These are phyloP conservation scores for Apotomis betuletana DNA, from an alignment of 2,888 invertebrate genomes.

Conservation along the genomic window DNA sequence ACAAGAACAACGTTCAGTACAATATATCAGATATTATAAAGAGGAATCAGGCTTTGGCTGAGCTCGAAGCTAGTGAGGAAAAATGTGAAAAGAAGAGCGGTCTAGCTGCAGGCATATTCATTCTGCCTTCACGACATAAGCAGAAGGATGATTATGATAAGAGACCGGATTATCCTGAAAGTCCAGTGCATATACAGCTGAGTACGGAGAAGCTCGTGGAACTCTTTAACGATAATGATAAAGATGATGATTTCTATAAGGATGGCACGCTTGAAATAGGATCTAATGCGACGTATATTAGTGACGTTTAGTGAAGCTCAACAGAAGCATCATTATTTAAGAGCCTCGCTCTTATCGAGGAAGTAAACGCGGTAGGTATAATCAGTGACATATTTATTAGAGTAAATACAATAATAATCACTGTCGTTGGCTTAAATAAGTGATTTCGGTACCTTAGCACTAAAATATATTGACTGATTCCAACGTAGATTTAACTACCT, in stretches of 20 bases:
- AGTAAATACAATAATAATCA: too few relatives aligned
- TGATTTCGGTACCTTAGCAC: too few relatives aligned
- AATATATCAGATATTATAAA: constrained; percentile 66
- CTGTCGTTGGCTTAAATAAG: too few relatives aligned
- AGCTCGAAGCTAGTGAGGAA: constrained; percentile 52
- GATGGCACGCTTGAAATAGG: constrained; percentile 69
- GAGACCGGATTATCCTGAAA: constrained; percentile 76
- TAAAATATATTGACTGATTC: too few relatives aligned
- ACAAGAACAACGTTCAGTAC: constrained; percentile 68
- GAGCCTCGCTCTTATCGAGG: too few relatives aligned
- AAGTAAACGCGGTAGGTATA: too few relatives aligned
- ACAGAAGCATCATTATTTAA: too few relatives aligned
- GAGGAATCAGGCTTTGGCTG: constrained; percentile 56
- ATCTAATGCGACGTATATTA: constrained; percentile 57
- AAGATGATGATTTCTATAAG: constrained; percentile 55
- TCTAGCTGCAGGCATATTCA: constrained; percentile 65
- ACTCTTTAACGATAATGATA: constrained; percentile 58
- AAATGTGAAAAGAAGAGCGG: constrained; percentile 56
- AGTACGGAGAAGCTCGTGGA: constrained; percentile 67
- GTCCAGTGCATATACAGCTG: constrained; percentile 59
- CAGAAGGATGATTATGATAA: constrained; percentile 64
- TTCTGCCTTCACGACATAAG: constrained; percentile 67
- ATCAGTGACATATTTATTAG: too few relatives aligned
- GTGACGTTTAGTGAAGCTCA: constrained; percentile 56
- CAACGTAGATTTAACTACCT: too few relatives aligned